Conservation (phyloP, 2,888 invertebrate genomes). For the Rhimphoctona megacephalus region DNA sequence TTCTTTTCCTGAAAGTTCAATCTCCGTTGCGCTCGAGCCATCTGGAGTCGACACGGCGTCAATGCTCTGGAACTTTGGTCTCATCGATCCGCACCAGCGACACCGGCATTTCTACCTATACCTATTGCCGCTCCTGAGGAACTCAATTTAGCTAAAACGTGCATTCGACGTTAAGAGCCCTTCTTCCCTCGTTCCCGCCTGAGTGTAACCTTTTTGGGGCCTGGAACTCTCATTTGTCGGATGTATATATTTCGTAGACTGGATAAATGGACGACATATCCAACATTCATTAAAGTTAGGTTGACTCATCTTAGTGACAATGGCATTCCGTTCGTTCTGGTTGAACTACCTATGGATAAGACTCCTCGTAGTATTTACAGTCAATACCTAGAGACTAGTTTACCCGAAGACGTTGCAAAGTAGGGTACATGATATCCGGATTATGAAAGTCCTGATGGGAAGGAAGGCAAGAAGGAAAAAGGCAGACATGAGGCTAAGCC, state of each 20-base stretch:
- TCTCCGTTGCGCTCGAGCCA: slow-evolving; percentile 14
- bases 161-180: slow-evolving; percentile 41
- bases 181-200: slow-evolving; percentile 3
- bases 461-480: slow-evolving; percentile 12
- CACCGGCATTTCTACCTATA: slow-evolving; percentile 32
- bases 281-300: neutral
- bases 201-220: neutral
- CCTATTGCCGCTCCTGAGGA: slow-evolving; percentile 61
- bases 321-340: slow-evolving; percentile 1
- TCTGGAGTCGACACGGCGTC: slow-evolving; percentile 39
- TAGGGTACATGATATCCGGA: neutral
- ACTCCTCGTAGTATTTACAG: neutral
- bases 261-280: slow-evolving; percentile 21
- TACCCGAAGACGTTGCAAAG: neutral
- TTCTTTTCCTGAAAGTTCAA: slow-evolving; percentile 15
- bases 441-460: slow-evolving; percentile 20
- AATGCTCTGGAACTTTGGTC: slow-evolving; percentile 46
- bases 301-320: slow-evolving; percentile 9
- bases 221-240: slow-evolving; percentile 18
- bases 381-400: neutral
- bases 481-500: slow-evolving; percentile 14
- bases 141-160: slow-evolving; percentile 83
- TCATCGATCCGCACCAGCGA: slow-evolving; percentile 59
- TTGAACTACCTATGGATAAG: neutral
- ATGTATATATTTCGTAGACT: slow-evolving; percentile 12